These are phyloP conservation scores for Drosophila orosa DNA, from an alignment of 1,140 invertebrate species.

Conservation along the genomic window DNA sequence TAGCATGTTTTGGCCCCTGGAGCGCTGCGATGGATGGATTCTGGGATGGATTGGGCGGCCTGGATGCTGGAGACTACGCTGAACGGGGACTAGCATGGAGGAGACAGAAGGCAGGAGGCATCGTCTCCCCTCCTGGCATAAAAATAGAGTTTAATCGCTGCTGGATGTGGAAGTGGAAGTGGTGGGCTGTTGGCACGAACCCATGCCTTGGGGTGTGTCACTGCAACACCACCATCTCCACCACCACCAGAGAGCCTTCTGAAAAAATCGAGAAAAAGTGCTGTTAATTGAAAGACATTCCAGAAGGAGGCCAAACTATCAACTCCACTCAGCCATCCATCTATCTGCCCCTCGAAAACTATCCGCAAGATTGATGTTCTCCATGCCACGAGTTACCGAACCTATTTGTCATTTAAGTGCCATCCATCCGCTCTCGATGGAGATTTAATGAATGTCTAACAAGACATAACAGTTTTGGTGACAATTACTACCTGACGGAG, in stretches of 20 bases:
- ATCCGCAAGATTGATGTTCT: constrained; percentile 22
- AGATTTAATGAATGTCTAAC: constrained; percentile 40
- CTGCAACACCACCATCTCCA: constrained; percentile 26
- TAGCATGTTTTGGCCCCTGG: constrained; percentile 62
- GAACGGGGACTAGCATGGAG: constrained; percentile 3
- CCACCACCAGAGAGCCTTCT: too few species aligned
- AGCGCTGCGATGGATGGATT: constrained; percentile 40
- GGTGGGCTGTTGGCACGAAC: constrained; percentile 14
- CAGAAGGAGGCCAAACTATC: constrained; percentile 22
- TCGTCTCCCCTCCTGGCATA: constrained; percentile 25
- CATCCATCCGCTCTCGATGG: constrained; percentile 24
- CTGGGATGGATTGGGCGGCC: constrained; percentile 3
- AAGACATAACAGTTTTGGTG: constrained; percentile 23
- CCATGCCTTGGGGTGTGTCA: constrained; percentile 40
- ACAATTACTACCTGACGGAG: constrained; percentile 10
- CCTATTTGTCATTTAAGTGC: constrained; percentile 27
- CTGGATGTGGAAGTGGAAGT: constrained; percentile 26
- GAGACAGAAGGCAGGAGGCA: neutral
- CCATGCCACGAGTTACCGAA: constrained; percentile 11
- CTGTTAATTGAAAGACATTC: constrained; percentile 71
- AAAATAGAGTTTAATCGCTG: constrained; percentile 69
- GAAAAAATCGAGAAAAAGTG: constrained; percentile 23
- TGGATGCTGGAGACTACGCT: neutral
- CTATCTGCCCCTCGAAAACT: constrained; percentile 7
- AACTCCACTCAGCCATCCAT: constrained; percentile 14